A percentile compares a stretch with the other conserved stretches of the same genome.
Evolutionary conservation across 2,888 invertebrate genomes (phyloP).

Genomic region (Drosophila algonquin): DNA sequence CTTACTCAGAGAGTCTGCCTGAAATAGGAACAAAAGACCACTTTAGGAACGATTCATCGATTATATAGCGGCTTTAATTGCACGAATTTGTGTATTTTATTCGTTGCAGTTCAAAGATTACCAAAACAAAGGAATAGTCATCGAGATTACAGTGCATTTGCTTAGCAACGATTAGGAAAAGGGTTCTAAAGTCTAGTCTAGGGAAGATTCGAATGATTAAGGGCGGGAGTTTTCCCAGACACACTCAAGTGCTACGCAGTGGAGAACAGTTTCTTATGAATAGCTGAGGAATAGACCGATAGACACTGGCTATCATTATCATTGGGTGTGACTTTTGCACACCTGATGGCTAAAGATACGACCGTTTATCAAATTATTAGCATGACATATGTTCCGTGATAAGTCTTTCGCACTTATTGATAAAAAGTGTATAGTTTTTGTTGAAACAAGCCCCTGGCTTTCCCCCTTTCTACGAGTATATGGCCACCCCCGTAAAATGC

Average conservation of each 20-base stretch:
- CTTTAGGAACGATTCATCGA: constrained; percentile 18
- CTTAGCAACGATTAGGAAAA: constrained; percentile 9
- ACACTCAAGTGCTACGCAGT: too few relatives aligned
- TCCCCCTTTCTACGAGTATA: background rate
- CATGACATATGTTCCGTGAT: constrained; percentile 1
- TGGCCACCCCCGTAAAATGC: constrained; percentile 15
- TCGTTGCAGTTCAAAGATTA: constrained; percentile 21
- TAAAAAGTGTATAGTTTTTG: background rate
- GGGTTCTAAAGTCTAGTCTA: background rate
- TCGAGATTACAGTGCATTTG: too few relatives aligned
- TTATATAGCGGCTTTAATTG: constrained; percentile 24
- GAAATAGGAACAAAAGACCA: background rate
- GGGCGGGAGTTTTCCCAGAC: background rate
- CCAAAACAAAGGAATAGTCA: constrained; percentile 19
- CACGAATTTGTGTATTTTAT: constrained; percentile 12
- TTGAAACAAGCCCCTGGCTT: background rate
- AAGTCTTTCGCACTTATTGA: background rate
- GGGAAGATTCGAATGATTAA: background rate
- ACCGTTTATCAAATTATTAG: background rate
- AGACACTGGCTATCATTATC: background rate
- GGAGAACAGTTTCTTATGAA: background rate
- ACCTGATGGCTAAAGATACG: background rate
- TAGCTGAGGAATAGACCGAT: background rate
- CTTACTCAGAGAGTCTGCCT: background rate
- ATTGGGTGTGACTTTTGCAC: background rate